Conservation (phyloP, 1,140 invertebrate species). For the Oryctes rhinoceros region DNA sequence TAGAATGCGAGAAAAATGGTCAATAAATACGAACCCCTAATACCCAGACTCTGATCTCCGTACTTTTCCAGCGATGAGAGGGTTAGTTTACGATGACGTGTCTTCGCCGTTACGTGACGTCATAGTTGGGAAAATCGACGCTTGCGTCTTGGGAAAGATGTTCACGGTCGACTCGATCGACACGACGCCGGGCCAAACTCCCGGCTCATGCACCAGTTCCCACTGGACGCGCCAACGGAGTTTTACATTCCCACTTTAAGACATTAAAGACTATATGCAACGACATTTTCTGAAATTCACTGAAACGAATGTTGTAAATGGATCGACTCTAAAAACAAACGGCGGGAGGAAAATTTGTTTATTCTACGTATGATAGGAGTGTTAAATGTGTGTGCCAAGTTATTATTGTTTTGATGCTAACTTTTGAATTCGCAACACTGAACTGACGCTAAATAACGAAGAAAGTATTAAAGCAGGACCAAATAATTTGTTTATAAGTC, state of each 20-base stretch:
- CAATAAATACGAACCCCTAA: background rate
- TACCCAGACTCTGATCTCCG: conserved; percentile 2
- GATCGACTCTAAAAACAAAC: background rate
- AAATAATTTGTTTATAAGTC: background rate
- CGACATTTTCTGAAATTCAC: background rate
- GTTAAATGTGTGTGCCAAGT: conserved; percentile 21
- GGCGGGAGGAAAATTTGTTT: background rate
- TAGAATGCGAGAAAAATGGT: conserved; percentile 19
- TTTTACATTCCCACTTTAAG: background rate
- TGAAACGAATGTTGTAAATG: background rate
- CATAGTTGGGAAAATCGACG: conserved; percentile 39
- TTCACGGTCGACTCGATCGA: conserved; percentile 46
- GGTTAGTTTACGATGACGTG: conserved; percentile 44
- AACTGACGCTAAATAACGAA: background rate
- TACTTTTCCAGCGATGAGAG: conserved; percentile 7
- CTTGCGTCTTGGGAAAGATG: conserved; percentile 38
- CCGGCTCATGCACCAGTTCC: conserved; percentile 44
- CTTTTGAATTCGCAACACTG: background rate
- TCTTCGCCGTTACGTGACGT: conserved; percentile 29
- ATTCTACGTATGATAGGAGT: background rate
- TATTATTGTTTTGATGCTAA: conserved; percentile 26
- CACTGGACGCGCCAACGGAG: conserved; percentile 21
- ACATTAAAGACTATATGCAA: background rate
- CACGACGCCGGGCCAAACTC: conserved; percentile 38
- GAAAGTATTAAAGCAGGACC: background rate